A percentile compares a stretch with the other conserved stretches of the same genome.
These are phyloP conservation scores for Pangasius larnaudii DNA, from an alignment of 2,797 vertebrate genomes.

Conservation along the genomic window DNA sequence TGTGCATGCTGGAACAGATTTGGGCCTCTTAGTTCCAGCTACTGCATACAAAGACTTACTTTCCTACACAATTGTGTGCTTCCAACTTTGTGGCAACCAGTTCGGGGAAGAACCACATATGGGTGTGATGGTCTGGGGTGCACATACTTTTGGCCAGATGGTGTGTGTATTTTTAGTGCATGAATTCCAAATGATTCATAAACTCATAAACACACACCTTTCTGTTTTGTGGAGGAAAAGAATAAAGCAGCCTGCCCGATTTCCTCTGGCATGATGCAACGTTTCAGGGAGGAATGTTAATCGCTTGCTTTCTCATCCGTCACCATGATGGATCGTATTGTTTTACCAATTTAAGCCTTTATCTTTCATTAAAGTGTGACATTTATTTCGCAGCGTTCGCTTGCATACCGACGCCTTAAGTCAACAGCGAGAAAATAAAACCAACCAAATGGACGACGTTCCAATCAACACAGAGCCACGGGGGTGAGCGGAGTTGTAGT, in stretches of 20 bases:
- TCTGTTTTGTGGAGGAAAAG: constrained; percentile 18
- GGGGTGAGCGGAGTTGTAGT: constrained; percentile 58
- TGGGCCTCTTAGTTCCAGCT: background rate
- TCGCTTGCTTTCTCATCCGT: constrained; percentile 62
- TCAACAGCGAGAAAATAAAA: constrained; percentile 66
- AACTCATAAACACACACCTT: background rate
- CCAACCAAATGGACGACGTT: constrained; percentile 68
- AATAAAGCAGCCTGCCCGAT: constrained; percentile 15
- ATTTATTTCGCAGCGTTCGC: constrained; percentile 67
- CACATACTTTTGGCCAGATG: too few species aligned
- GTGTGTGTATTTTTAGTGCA: too few species aligned
- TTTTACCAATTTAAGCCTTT: constrained; percentile 71
- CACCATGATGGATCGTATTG: constrained; percentile 67
- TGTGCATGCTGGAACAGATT: too few species aligned
- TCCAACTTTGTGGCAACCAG: background rate
- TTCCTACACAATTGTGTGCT: background rate
- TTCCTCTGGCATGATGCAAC: constrained; percentile 56
- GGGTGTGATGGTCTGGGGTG: background rate
- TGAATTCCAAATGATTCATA: background rate
- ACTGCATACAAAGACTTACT: background rate
- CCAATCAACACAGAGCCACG: constrained; percentile 68
- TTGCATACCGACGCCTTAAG: constrained; percentile 56
- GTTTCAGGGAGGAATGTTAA: constrained; percentile 57
- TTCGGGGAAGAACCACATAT: background rate
- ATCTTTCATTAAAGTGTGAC: constrained; percentile 66